Percentiles rank a stretch among this genome's conserved stretches.
These are phyloP conservation scores for Thymelicus lineola DNA, from an alignment of 2,888 invertebrate genomes.

Conservation along the genomic window DNA sequence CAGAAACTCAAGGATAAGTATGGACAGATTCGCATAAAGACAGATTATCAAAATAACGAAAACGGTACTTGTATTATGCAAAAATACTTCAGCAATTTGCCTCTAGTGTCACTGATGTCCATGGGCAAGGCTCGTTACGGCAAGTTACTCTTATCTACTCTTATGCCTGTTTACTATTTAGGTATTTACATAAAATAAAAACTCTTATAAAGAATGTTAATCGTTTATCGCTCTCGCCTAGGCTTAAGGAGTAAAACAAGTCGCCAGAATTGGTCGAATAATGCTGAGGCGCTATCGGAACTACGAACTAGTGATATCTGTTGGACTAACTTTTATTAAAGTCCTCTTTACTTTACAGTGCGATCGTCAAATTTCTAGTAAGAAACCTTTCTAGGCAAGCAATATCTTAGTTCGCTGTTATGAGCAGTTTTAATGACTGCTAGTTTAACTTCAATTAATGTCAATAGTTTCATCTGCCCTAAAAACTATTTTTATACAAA, in stretches of 20 bases:
- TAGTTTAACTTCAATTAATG: background rate
- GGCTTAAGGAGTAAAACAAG: constrained; percentile 42
- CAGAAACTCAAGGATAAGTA: too few species aligned
- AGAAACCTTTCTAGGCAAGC: constrained; percentile 36
- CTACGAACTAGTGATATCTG: constrained; percentile 71
- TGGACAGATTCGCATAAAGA: too few species aligned
- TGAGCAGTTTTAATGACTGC: background rate
- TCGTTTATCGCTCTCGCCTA: constrained; percentile 9
- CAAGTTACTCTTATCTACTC: too few species aligned
- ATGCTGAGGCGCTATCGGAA: constrained; percentile 69
- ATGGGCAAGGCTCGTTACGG: too few species aligned
- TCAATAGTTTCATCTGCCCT: background rate
- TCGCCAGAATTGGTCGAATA: constrained; percentile 71
- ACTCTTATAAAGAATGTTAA: background rate
- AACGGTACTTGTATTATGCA: too few species aligned
- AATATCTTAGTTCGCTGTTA: background rate
- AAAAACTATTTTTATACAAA: too few species aligned
- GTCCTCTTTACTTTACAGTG: constrained; percentile 66
- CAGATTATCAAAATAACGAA: too few species aligned
- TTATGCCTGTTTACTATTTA: too few species aligned
- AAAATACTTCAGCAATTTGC: too few species aligned
- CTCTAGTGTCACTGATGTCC: too few species aligned
- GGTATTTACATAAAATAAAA: too few species aligned
- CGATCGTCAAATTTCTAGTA: constrained; percentile 63
- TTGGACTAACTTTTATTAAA: constrained; percentile 73